Base-by-base conservation (phyloP, 2,113 vertebrate species). In the Hemiscyllium ocellatum region DNA sequence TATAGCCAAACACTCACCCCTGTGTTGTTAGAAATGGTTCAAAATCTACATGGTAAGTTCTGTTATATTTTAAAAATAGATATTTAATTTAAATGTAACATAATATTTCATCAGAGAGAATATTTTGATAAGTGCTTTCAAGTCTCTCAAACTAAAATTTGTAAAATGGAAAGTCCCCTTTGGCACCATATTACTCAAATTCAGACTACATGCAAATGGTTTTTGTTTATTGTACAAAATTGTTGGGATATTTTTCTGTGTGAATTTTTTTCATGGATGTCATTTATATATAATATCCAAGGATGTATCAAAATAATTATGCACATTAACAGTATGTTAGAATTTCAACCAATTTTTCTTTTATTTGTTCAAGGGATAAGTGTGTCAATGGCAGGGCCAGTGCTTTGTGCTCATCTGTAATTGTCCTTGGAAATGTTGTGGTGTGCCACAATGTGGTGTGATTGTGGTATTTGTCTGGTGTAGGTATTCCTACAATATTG, bases 1-100 rank as follows among this genome's bases (percentile, higher is more conserved):
- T 99, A 99, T 97, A 99, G 99, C 97, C 98, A 99, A 96, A 99
- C 98, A 20, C 98, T 99, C 96, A 99, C 98, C 20, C 99, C 99
- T 15, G 98, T 99, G 96, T 98, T 99, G 87, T 97, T 99, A 96
- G 98, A 99, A 96, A 99, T 99, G 99, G 98, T 99, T 97, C 98
- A 98, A 37, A 98, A 97, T 96, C 97, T 99, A 85, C 98, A 99
- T 97, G 99, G 99, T 99, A 97, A 97, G 97, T 93, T 56, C 26
- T 15, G 65, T 96, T 68, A 29, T 85, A 56, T 87, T 42, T 83
- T 69, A 29, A 76, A 56, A 61, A n/a, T 19, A 37, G 33, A 65
- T 52, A 33, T 29, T 93, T 93, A 93, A 66, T n/a, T 93, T 66
- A 33, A 93, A 42, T 52, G 1, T 95, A 17, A 42, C 50, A 42